phyloP scores from a whole-genome alignment of 2,888 invertebrate genomes.

The Thereva unica region DNA sequence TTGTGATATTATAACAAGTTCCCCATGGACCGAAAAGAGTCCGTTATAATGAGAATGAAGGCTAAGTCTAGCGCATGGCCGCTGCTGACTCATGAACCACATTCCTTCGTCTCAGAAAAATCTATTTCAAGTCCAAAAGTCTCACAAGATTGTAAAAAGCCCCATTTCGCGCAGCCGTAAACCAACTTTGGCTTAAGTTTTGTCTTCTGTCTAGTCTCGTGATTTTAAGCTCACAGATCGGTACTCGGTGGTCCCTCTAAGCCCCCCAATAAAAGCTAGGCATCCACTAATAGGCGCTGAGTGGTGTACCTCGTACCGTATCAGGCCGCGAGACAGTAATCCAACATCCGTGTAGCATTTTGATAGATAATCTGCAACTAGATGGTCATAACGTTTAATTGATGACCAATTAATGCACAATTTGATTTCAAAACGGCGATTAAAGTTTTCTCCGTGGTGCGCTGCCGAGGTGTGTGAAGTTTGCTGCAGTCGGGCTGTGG shows the following conservation, averaged over 20 bases:
- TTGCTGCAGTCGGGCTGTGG: conserved; percentile 3
- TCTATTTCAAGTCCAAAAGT: conserved; percentile 29
- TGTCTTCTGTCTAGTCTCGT: neutral
- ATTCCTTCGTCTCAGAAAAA: conserved; percentile 16
- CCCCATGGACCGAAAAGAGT: conserved; percentile 13
- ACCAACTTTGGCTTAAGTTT: neutral
- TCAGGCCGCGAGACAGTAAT: conserved; percentile 15
- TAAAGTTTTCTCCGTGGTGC: neutral
- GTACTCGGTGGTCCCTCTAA: too few relatives aligned
- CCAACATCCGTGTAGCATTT: conserved; percentile 32
- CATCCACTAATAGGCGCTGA: conserved; percentile 8
- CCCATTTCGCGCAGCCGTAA: conserved; percentile 2
- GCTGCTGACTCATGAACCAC: conserved; percentile 26
- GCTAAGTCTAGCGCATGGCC: conserved; percentile 27
- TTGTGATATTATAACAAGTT: conserved; percentile 26
- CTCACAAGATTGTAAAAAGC: conserved; percentile 14
- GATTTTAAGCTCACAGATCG: conserved; percentile 5
- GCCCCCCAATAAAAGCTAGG: too few relatives aligned
- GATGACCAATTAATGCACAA: conserved; percentile 36
- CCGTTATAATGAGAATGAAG: conserved; percentile 15
- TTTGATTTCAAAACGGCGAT: conserved; percentile 30
- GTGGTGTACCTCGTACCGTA: conserved; percentile 16
- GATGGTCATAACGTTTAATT: conserved; percentile 35
- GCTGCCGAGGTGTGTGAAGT: conserved; percentile 1
- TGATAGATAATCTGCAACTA: conserved; percentile 24